Evolutionary conservation across 2,797 vertebrate species (phyloP).

Genomic region (Clarias pachynema): DNA sequence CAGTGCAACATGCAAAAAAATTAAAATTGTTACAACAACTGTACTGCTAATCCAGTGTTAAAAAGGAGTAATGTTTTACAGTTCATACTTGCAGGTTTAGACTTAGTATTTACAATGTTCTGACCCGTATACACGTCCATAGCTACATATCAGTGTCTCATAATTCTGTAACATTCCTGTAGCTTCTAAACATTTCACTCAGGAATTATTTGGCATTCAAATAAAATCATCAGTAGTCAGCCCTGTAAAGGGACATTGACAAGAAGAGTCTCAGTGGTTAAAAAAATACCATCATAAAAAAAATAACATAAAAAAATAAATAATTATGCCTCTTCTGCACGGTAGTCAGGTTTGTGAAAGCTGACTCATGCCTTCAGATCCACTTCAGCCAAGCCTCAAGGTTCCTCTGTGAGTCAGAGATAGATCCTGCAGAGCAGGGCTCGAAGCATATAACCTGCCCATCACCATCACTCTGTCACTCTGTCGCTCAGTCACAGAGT

Average conservation of each 20-base stretch:
- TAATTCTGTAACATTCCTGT: not conserved
- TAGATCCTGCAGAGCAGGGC: not conserved
- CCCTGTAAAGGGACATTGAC: not conserved
- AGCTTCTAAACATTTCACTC: not conserved
- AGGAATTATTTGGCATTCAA: not conserved
- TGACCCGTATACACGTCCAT: not conserved
- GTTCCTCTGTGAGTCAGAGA: conserved; percentile 3
- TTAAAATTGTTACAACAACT: not conserved
- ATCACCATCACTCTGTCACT: conserved; percentile 4
- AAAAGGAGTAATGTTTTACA: not conserved
- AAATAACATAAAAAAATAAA: not conserved
- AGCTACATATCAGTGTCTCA: not conserved
- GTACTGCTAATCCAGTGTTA: not conserved
- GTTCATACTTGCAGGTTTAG: not conserved
- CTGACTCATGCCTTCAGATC: conserved; percentile 27
- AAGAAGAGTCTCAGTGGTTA: not conserved
- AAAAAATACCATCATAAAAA: not conserved
- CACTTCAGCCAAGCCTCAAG: conserved; percentile 2
- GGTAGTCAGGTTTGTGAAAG: conserved; percentile 4
- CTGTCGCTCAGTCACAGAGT: not conserved
- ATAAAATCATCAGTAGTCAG: not conserved
- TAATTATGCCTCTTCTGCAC: not conserved
- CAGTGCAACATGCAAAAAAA: not conserved
- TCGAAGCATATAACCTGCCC: not conserved
- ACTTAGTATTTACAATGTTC: conserved; percentile 22